Conservation (phyloP, 2,113 vertebrate genomes). For the Indri indri region DNA sequence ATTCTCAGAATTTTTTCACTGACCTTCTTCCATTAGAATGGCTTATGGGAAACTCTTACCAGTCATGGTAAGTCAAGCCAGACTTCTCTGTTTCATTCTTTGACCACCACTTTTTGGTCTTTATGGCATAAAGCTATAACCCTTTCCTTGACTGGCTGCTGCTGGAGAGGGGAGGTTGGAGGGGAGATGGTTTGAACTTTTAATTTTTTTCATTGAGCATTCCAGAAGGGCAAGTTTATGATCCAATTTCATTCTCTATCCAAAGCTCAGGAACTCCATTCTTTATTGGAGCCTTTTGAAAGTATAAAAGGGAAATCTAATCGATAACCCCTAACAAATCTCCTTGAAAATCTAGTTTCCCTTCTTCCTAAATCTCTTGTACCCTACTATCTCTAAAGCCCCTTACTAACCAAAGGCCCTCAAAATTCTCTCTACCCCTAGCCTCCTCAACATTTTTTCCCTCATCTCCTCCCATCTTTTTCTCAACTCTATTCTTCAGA, state of each 20-base stretch:
- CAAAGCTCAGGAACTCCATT: not conserved
- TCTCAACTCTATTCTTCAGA: not conserved
- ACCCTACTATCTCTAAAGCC: not conserved
- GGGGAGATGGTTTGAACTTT: not conserved
- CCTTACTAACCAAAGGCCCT: not conserved
- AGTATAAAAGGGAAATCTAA: not conserved
- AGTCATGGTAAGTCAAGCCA: not conserved
- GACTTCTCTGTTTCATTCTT: not conserved
- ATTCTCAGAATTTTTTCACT: not conserved
- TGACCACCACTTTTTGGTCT: not conserved
- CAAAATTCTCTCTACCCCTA: not conserved
- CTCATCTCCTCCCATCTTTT: not conserved
- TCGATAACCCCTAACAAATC: not conserved
- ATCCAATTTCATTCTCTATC: not conserved
- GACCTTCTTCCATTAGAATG: not conserved
- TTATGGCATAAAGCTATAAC: not conserved
- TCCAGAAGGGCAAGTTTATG: not conserved
- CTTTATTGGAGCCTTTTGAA: not conserved
- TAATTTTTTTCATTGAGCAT: not conserved
- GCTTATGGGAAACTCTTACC: not conserved
- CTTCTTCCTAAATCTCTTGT: not conserved
- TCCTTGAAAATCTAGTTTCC: not conserved
- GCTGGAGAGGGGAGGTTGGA: rapidly evolving
- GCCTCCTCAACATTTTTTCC: not conserved
- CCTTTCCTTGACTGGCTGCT: not conserved